phyloP scores from a whole-genome alignment of 2,888 invertebrate species.

The Capitulum mitella region DNA sequence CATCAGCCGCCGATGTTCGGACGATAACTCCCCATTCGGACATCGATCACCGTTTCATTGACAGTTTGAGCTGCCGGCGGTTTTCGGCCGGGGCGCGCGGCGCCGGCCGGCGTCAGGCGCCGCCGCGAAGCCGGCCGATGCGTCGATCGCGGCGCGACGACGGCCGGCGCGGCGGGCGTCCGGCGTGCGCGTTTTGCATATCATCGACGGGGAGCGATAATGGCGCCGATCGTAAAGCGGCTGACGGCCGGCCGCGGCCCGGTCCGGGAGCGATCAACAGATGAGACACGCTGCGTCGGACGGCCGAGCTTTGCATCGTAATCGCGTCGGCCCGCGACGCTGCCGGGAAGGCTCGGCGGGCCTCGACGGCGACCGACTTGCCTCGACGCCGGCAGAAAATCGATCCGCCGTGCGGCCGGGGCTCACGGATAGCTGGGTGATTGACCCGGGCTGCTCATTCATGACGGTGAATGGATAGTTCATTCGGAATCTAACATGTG shows the following conservation, averaged over 20 bases:
- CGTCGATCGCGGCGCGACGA: background rate
- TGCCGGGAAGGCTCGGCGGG: background rate
- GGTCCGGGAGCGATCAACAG: background rate
- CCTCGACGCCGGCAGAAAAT: no score
- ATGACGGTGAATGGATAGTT: no score
- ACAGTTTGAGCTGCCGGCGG: slow-evolving; percentile 1
- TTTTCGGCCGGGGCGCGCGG: background rate
- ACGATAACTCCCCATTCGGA: background rate
- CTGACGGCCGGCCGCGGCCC: background rate
- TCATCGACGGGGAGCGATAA: background rate
- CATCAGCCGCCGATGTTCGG: slow-evolving; percentile 5
- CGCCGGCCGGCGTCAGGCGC: background rate
- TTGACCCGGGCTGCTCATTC: no score
- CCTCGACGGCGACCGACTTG: background rate
- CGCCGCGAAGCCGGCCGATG: background rate
- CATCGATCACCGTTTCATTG: slow-evolving; percentile 16
- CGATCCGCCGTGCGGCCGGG: no score
- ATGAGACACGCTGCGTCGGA: background rate
- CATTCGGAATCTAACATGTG: no score
- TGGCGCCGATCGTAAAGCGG: background rate
- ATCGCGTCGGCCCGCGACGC: background rate
- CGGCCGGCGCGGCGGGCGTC: background rate
- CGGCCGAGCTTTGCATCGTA: background rate
- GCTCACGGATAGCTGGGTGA: no score
- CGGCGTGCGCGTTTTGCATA: background rate